Conservation (phyloP, 2,888 invertebrate genomes). For the Empis stercorea region DNA sequence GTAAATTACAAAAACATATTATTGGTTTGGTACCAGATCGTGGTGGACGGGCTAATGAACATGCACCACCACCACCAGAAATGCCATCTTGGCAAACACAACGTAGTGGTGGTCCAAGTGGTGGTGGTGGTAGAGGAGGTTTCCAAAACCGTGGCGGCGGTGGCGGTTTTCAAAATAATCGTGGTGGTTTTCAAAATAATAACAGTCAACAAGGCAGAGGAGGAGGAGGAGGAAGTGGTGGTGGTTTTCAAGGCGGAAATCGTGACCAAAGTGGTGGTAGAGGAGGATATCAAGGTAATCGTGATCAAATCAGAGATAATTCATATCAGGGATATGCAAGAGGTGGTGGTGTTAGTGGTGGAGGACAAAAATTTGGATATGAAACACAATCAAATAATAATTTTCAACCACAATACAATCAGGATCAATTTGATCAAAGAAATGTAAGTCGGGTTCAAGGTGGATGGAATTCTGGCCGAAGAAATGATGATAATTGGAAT, state of each 20-base stretch:
- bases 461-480: not conserved
- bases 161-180: conserved; percentile 21
- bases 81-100: conserved; percentile 91
- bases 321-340: conserved; percentile 8
- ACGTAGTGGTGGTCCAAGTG: conserved; percentile 38
- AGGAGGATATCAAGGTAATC: conserved; percentile 3
- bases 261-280: conserved; percentile 3
- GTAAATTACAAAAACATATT: conserved; percentile 72
- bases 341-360: conserved; percentile 10
- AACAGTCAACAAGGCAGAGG: conserved; percentile 23
- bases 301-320: conserved; percentile 3
- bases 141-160: conserved; percentile 15
- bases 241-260: not conserved
- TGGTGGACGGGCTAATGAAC: conserved; percentile 84
- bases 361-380: not conserved
- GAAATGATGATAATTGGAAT: not conserved
- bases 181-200: conserved; percentile 24
- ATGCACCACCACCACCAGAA: conserved; percentile 88
- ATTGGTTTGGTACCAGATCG: conserved; percentile 89
- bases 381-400: too few species aligned
- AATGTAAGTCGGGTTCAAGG: not conserved
- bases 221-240: too few species aligned
- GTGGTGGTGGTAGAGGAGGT: conserved; percentile 26
- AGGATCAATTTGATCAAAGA: not conserved
- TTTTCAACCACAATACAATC: too few species aligned